Percentiles rank a stretch among this genome's conserved stretches.
Evolutionary conservation across 2,797 vertebrate genomes (phyloP).

Genomic region (Gadopsis bispinosus): DNA sequence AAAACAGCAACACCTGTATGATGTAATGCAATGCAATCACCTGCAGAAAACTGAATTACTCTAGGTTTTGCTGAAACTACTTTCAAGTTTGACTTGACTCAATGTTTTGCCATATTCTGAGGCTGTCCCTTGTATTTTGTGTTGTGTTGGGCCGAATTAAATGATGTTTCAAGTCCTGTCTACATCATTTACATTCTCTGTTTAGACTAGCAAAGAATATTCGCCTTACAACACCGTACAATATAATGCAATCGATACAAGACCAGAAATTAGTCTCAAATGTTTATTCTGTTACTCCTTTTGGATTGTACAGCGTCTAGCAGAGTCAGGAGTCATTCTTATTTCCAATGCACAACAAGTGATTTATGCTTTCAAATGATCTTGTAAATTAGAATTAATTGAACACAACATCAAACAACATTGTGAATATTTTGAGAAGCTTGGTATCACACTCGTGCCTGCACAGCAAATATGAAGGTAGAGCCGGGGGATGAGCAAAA

Average conservation of each 20-base stretch:
- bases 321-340: background rate
- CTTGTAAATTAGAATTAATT: no score
- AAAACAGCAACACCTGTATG: slow-evolving; percentile 29
- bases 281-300: background rate
- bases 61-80: background rate
- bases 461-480: no score
- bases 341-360: no score
- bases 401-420: no score
- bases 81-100: background rate
- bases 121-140: background rate
- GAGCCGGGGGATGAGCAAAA: no score
- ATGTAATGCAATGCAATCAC: slow-evolving; percentile 50
- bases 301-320: background rate
- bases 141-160: background rate
- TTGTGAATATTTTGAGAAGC: no score
- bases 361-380: no score
- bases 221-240: background rate
- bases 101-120: background rate
- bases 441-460: no score
- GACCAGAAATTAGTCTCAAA: background rate
- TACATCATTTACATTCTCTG: background rate
- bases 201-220: background rate
- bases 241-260: background rate
- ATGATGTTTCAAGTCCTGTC: background rate
- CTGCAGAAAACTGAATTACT: slow-evolving; percentile 18